Evolutionary conservation across 2,797 vertebrate genomes (phyloP).

Genomic region (Trachops cirrhosus): DNA sequence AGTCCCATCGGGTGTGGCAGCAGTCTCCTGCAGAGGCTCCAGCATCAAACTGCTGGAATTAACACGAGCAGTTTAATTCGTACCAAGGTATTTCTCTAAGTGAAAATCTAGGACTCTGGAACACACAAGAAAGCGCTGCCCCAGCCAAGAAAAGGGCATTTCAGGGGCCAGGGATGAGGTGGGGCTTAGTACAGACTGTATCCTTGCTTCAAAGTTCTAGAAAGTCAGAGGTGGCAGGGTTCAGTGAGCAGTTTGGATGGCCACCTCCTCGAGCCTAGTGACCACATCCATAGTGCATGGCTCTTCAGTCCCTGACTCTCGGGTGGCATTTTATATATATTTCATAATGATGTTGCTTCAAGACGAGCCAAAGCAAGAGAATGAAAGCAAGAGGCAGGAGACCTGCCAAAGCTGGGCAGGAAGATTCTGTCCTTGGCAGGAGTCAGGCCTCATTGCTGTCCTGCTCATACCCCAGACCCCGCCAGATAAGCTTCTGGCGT

Average conservation of each 20-base stretch:
- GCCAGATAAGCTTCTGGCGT: slow-evolving; percentile 53
- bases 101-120: neutral
- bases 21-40: neutral
- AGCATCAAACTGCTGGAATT: neutral
- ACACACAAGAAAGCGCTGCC: neutral
- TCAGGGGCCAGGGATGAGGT: neutral
- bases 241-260: neutral
- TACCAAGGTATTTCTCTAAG: neutral
- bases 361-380: neutral
- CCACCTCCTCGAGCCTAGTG: neutral
- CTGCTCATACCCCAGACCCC: neutral
- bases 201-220: neutral
- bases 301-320: neutral
- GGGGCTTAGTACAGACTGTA: neutral
- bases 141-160: neutral
- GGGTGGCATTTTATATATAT: neutral
- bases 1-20: neutral
- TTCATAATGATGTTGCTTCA: neutral
- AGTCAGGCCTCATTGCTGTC: neutral
- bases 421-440: neutral
- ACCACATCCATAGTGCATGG: neutral
- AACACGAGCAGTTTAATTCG: neutral
- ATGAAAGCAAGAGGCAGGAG: neutral
- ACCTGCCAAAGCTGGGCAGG: neutral
- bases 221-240: neutral